Conservation (phyloP, 2,113 vertebrate species). For the Nothocercus julius region DNA sequence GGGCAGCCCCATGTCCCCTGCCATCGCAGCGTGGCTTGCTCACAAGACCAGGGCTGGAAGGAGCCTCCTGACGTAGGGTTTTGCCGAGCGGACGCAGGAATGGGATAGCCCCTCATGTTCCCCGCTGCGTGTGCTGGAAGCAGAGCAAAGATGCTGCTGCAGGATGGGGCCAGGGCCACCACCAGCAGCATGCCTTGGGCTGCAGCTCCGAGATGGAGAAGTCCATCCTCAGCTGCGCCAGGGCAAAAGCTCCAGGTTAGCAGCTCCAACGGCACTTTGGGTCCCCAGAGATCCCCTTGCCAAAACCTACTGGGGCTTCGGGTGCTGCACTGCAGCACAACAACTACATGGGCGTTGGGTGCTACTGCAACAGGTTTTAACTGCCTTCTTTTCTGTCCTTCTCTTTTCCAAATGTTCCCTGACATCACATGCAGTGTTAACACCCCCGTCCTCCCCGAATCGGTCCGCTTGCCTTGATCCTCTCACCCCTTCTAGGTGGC, state of each 20-base stretch:
- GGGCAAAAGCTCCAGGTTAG: background rate
- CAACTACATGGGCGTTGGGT: no score
- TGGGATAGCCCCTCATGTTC: background rate
- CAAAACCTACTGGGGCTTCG: background rate
- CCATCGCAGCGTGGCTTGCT: background rate
- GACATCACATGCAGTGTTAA: background rate
- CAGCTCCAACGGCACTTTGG: background rate
- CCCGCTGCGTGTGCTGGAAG: background rate
- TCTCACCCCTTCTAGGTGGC: slow-evolving; percentile 86
- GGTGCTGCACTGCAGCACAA: background rate
- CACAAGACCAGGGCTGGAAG: background rate
- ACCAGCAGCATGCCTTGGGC: background rate
- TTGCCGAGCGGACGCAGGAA: background rate
- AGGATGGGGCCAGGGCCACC: background rate
- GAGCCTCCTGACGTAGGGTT: no score
- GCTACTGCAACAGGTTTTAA: background rate
- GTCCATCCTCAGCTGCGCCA: background rate
- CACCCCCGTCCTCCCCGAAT: background rate
- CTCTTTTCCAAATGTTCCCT: background rate
- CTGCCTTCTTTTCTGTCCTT: slow-evolving; percentile 26
- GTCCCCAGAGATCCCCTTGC: background rate
- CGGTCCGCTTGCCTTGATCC: slow-evolving; percentile 43
- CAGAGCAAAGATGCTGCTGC: background rate
- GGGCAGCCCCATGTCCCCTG: background rate
- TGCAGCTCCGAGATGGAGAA: background rate